Conservation (phyloP, 1,140 invertebrate species). For the Neuroterus valhalla region DNA sequence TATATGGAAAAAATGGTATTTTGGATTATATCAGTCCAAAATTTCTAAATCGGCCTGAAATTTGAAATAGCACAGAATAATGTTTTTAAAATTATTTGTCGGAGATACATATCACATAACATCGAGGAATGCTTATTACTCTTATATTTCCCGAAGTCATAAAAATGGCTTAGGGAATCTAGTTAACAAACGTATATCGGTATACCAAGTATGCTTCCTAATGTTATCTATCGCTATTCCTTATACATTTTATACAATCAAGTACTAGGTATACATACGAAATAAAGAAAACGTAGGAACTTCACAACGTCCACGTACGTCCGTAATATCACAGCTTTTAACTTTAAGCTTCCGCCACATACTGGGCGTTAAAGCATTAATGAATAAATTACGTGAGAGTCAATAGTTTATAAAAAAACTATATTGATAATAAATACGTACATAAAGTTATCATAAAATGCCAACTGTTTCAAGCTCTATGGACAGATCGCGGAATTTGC, state of each 20-base stretch:
- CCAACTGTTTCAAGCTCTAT: no score
- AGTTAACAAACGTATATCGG: conserved; percentile 8
- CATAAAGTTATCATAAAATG: no score
- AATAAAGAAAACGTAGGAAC: conserved; percentile 67
- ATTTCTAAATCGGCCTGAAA: no score
- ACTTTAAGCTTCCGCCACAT: conserved; percentile 62
- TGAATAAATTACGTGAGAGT: conserved; percentile 55
- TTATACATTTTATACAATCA: conserved; percentile 23
- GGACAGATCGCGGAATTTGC: no score
- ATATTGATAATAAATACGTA: background rate
- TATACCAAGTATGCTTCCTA: conserved; percentile 13
- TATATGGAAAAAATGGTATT: no score
- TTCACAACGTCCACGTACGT: conserved; percentile 66
- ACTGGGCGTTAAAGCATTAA: conserved; percentile 59
- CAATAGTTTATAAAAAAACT: background rate
- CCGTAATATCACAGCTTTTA: conserved; percentile 71
- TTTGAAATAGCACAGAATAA: no score
- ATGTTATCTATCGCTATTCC: background rate
- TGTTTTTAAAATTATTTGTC: background rate
- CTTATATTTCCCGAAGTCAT: background rate
- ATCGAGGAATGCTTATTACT: background rate
- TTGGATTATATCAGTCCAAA: no score
- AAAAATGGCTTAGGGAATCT: background rate
- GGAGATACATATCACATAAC: background rate
- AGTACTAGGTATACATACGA: conserved; percentile 23